Conservation (phyloP, 2,888 invertebrate genomes). For the Nesidiocoris tenuis region DNA sequence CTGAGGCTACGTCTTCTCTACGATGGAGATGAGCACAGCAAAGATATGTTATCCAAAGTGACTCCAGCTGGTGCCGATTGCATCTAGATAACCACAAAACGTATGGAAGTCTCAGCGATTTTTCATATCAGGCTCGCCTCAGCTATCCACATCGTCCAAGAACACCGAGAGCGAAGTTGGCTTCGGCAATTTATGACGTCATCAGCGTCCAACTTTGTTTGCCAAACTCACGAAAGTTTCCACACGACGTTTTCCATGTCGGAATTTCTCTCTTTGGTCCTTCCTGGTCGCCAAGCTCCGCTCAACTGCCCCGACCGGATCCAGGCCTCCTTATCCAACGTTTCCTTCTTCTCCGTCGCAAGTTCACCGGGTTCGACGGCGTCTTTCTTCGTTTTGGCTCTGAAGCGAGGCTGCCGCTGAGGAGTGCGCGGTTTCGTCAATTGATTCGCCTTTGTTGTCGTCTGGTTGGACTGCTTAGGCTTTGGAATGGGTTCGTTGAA, state of each 20-base stretch:
- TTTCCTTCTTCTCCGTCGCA: not conserved
- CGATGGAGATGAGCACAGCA: too few relatives aligned
- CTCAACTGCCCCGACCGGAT: slow-evolving; percentile 37
- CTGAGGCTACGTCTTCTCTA: too few relatives aligned
- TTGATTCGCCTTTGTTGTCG: not conserved
- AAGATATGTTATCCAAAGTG: too few relatives aligned
- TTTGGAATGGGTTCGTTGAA: slow-evolving; percentile 42
- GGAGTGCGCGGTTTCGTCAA: not conserved
- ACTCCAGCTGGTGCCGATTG: too few relatives aligned
- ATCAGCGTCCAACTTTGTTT: not conserved
- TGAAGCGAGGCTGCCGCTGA: slow-evolving; percentile 1
- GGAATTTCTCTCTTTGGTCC: slow-evolving; percentile 1
- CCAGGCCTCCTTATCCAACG: slow-evolving; percentile 38
- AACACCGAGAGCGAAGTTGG: too few relatives aligned
- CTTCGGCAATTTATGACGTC: not conserved
- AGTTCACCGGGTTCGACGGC: not conserved
- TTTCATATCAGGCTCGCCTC: too few relatives aligned
- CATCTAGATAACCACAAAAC: too few relatives aligned
- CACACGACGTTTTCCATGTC: slow-evolving; percentile 21
- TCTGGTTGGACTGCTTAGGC: not conserved
- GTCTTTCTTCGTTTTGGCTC: slow-evolving; percentile 2
- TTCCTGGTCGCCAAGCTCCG: slow-evolving; percentile 41
- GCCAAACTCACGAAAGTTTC: slow-evolving; percentile 7
- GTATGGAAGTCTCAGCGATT: too few relatives aligned
- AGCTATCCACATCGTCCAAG: too few relatives aligned